Base-by-base conservation (phyloP, 2,888 invertebrate species). In the Carabus problematicus region DNA sequence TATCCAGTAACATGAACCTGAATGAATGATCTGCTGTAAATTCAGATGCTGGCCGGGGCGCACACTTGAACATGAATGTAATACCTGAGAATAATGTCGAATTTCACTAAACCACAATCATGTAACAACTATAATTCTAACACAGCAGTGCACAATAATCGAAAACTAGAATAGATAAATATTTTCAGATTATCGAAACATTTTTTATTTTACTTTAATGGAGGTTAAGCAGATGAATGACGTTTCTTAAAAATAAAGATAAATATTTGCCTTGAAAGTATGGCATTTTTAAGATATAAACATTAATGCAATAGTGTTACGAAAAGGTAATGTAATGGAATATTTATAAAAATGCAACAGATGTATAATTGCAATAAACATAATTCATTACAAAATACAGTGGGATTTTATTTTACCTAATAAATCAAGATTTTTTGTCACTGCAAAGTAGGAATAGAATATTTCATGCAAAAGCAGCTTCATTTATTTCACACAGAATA, bases 1-100 rank as follows among this genome's bases (percentile, higher is more conserved):
- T 67, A 6, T 68, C 39, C 43, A 52, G 11, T n/a, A 72, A 12
- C 8, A 64, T 18, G 39, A 70, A 68, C 16, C 52, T 64, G 49
- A 70, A 72, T 12, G 71, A 70, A 70, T 72, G 71, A 52, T 70
- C 63, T 6, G 69, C 71, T 7, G 29, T 49, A 42, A 72, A 72
- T 8, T 14, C 41, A 11, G 8, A 14, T 29, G 54, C 42, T n/a
- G 42, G 40, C 14, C 29, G 55, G 16, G 55, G 45, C 18, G 43
- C 29, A 43, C 41, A 64, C n/a, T 19, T 8, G 8, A n/a, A 6
- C 39, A 64, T 29, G 14, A 42, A 19, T n/a, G 16, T 4, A 8
- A 55, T 29, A 29, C 64, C 64, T 64, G 56, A 43, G 56, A 64
- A 45, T 40, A 52, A n/a, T 19, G 9, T 18, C 11, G 0, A 55